phyloP scores from a whole-genome alignment of 2,797 vertebrate species.

The Remorina albescens region DNA sequence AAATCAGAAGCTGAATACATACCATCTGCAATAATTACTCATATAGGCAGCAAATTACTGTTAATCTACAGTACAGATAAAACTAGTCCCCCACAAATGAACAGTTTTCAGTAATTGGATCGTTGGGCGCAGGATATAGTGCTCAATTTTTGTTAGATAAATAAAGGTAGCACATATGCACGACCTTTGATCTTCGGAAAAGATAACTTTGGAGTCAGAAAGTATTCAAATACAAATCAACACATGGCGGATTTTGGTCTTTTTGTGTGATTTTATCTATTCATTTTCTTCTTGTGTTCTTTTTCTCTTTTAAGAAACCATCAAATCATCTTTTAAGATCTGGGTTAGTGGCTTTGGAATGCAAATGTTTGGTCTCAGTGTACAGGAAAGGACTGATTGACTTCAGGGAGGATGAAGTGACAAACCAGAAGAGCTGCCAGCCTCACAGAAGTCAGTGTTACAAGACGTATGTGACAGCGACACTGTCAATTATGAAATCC shows the following conservation, averaged over 20 bases:
- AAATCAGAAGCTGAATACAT: too few species aligned
- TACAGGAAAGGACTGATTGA: slow-evolving; percentile 10
- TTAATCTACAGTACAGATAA: background rate
- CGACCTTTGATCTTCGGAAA: background rate
- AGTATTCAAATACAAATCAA: background rate
- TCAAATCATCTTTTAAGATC: background rate
- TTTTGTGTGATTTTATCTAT: background rate
- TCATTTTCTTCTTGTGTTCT: background rate
- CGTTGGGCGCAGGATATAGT: background rate
- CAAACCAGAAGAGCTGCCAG: slow-evolving; percentile 17
- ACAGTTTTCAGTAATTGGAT: background rate
- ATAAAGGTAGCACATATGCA: too few species aligned
- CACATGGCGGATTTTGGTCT: background rate
- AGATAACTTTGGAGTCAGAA: background rate
- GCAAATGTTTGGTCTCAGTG: background rate
- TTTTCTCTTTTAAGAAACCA: background rate
- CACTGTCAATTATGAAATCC: slow-evolving; percentile 24
- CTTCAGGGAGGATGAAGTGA: slow-evolving; percentile 7
- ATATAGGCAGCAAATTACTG: background rate
- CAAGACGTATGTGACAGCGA: background rate
- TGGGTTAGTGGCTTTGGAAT: background rate
- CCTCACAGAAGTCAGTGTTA: slow-evolving; percentile 8
- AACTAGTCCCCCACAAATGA: background rate
- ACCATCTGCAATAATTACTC: slow-evolving; percentile 44
- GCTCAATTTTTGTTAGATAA: background rate